Conservation (phyloP, 2,797 vertebrate genomes). For the Microtus californicus region DNA sequence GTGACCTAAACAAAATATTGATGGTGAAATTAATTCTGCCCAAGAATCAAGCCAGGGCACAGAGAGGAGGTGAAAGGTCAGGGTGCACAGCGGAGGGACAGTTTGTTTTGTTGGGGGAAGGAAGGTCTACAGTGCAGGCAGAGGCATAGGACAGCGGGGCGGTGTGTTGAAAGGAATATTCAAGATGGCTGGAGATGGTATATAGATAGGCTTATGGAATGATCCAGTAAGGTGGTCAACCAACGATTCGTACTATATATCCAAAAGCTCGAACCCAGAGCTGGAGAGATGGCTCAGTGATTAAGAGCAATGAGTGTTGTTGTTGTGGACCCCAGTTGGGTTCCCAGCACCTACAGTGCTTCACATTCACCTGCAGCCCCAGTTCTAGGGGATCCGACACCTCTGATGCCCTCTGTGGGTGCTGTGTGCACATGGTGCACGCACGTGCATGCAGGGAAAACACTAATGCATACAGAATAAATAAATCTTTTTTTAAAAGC, state of each 20-base stretch:
- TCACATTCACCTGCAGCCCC: neutral
- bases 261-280: neutral
- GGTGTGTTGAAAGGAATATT: neutral
- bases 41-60: constrained; percentile 1
- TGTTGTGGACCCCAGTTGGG: no score
- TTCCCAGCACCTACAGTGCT: neutral
- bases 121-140: neutral
- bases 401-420: neutral
- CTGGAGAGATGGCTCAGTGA: neutral
- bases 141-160: neutral
- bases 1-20: neutral
- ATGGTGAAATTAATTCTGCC: constrained; percentile 50
- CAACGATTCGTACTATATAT: neutral
- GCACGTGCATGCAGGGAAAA: neutral
- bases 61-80: neutral
- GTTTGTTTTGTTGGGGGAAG: neutral
- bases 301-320: no score
- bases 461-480: neutral
- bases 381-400: neutral
- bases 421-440: neutral
- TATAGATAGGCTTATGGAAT: neutral
- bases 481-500: neutral
- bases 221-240: neutral
- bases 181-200: neutral
- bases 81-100: neutral